Base-by-base conservation (phyloP, 64 coral and sea anemone genomes). In the Montipora cactus region DNA sequence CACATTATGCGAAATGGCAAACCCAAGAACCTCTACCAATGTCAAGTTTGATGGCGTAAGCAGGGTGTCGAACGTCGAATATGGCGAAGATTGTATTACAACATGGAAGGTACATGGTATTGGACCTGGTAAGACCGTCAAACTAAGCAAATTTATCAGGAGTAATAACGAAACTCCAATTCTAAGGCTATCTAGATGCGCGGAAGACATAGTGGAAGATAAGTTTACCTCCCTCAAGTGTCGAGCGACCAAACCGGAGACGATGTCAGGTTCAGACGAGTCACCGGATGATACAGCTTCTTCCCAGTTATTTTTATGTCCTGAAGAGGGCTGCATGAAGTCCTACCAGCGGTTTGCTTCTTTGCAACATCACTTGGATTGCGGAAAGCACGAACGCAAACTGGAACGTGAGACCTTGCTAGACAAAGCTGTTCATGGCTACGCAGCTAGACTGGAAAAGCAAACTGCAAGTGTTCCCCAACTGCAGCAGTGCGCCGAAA, bases 271-370 rank as follows among this genome's bases (percentile, higher is more conserved):
- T 47, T 76, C 74, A 76, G 28, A 76, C 37, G 25, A 76, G 23
- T 76, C 44, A 46, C 3, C 25, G 25, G 10, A 47, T 3, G 5
- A 8, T 46, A 9, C 37, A 76, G 37, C 74, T 76, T 45, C 74
- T 46, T 44, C 7, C 44, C 74, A 78, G 45, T 46, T 46, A 9
- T 90, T 90, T 58, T 44, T n/a, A n/a, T 90, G 88, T 57, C 88
- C 88, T 49, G 88, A 90, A 8, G 89, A 90, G 68, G 62, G 89
- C 5, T 91, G 89, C 51, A 79, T 91, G 15, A 91, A 67, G 16
- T 49, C 89, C n/a, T 91, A 91, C 53, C 37, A 49, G 58, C 48
- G 66, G 8, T 81, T 73, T 46, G 59, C 82, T 58, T 46, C 91
- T 46, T 75, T 87, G 46, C 70, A 93, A 49, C 45, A 57, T 37